phyloP scores from a whole-genome alignment of 2,113 vertebrate species.

The Meleagris gallopavo region DNA sequence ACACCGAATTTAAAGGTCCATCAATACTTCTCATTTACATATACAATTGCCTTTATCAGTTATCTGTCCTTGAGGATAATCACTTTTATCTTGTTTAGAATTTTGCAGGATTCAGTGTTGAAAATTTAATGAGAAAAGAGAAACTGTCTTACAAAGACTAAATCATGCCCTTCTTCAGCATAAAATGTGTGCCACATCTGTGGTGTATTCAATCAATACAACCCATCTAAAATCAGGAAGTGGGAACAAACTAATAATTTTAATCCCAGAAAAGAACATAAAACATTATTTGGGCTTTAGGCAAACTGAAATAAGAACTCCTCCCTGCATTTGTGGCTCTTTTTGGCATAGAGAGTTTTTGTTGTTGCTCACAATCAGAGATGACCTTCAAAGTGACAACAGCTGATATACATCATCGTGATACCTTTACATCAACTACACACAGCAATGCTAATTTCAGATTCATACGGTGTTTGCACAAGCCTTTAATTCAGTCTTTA shows the following conservation, averaged over 20 bases:
- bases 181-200: not conserved
- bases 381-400: constrained; percentile 32
- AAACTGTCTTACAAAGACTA: not conserved
- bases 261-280: not conserved
- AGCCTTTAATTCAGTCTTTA: constrained; percentile 10
- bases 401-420: not conserved
- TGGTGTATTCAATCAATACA: not conserved
- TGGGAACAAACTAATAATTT: constrained; percentile 5
- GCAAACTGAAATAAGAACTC: not conserved
- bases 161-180: not conserved
- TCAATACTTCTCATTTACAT: not conserved
- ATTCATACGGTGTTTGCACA: not conserved
- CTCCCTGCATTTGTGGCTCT: not conserved
- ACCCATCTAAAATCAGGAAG: constrained; percentile 17
- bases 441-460: constrained; percentile 1
- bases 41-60: not conserved
- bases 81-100: not conserved
- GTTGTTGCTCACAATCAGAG: not conserved
- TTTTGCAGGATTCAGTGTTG: not conserved
- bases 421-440: constrained; percentile 1
- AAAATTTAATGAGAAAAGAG: not conserved
- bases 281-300: not conserved
- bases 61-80: not conserved
- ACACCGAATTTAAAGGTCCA: not conserved
- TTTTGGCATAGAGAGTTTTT: not conserved